Evolutionary conservation across 2,797 vertebrate genomes (phyloP).

Genomic region (Enteromius treurensis): DNA sequence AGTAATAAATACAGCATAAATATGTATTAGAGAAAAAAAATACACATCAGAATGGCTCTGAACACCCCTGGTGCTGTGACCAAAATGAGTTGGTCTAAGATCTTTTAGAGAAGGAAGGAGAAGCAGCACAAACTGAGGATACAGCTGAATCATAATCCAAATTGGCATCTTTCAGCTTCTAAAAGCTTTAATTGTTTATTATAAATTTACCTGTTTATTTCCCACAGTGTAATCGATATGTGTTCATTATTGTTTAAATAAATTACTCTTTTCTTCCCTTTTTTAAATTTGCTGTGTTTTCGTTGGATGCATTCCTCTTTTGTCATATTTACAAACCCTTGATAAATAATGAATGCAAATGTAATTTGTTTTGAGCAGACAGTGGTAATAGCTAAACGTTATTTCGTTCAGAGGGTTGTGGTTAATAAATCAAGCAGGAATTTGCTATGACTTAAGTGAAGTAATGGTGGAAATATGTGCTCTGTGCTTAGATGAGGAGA

Average conservation of each 20-base stretch:
- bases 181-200: slow-evolving; percentile 5
- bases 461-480: neutral
- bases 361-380: neutral
- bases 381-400: slow-evolving; percentile 1
- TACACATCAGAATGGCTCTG: neutral
- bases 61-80: neutral
- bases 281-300: neutral
- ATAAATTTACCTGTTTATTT: slow-evolving; percentile 19
- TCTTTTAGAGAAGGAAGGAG: neutral
- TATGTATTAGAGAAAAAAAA: neutral
- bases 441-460: neutral
- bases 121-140: neutral
- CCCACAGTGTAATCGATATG: neutral
- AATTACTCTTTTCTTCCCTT: neutral
- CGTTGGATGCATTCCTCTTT: neutral
- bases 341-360: slow-evolving; percentile 14
- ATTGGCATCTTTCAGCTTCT: slow-evolving; percentile 12
- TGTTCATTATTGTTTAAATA: neutral
- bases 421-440: neutral
- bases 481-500: slow-evolving; percentile 76
- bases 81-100: neutral
- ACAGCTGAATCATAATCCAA: neutral
- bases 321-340: slow-evolving; percentile 2
- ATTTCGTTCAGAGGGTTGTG: neutral
- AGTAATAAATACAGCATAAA: neutral